Conservation (phyloP, 2,113 vertebrate genomes). For the Anas platyrhynchos region DNA sequence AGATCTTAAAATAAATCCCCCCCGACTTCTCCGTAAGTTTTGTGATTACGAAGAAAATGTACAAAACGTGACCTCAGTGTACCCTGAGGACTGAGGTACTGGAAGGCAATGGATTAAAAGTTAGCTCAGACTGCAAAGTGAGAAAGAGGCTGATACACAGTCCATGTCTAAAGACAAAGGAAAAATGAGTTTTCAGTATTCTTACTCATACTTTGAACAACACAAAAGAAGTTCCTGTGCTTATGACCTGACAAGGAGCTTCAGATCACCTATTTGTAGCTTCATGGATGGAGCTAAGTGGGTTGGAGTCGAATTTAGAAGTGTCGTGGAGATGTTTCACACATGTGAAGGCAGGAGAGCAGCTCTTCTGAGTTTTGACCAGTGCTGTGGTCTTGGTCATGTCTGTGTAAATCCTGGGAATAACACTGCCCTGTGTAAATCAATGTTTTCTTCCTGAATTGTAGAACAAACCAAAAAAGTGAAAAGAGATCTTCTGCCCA, state of each 20-base stretch:
- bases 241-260: background rate
- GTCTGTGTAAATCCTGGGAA: background rate
- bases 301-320: background rate
- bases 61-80: conserved; percentile 11
- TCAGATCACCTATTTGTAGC: background rate
- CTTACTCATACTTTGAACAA: background rate
- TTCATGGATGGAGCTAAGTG: background rate
- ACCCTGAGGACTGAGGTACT: conserved; percentile 5
- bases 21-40: background rate
- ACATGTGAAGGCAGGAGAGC: background rate
- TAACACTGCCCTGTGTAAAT: background rate
- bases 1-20: background rate
- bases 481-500: background rate
- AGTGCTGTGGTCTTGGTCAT: background rate
- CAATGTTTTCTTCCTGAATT: background rate
- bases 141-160: background rate
- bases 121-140: background rate
- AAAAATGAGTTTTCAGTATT: background rate
- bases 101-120: conserved; percentile 23
- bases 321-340: background rate
- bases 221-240: background rate
- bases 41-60: conserved; percentile 36
- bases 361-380: background rate
- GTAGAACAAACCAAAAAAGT: background rate
- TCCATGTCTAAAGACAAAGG: background rate